Conservation (phyloP, 2,888 invertebrate species). For the Drosophila cognata region DNA sequence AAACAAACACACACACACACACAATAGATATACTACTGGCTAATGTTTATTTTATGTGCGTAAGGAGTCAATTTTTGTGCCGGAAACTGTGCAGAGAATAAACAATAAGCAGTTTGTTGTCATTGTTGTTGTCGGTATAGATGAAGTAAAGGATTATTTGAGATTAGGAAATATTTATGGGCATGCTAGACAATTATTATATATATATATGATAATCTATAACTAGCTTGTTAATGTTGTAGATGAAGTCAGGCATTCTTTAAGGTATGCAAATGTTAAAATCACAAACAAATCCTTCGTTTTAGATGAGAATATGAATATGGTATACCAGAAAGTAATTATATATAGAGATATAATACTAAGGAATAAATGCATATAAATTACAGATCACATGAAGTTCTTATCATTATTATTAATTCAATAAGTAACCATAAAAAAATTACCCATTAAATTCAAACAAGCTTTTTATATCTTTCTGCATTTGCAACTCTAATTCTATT, state of each 20-base stretch:
- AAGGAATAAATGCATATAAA: neutral
- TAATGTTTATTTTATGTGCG: conserved; percentile 32
- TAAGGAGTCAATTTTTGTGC: conserved; percentile 4
- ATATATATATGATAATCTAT: neutral
- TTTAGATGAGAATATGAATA: neutral
- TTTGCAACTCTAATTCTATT: neutral
- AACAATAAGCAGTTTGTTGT: conserved; percentile 5
- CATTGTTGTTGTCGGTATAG: neutral
- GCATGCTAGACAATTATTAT: neutral
- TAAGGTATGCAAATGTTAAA: too few species aligned
- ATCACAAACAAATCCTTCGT: neutral
- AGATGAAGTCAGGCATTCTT: neutral
- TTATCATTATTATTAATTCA: neutral
- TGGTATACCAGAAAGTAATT: neutral
- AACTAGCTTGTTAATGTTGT: neutral
- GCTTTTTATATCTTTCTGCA: neutral
- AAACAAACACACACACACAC: conserved; percentile 4
- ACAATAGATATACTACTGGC: neutral
- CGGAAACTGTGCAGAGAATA: conserved; percentile 21
- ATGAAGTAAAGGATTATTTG: conserved; percentile 21
- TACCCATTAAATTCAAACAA: neutral
- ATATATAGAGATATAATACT: neutral
- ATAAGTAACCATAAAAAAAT: neutral
- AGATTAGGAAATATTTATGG: neutral
- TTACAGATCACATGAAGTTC: neutral